Conservation (phyloP, 2,797 vertebrate species). For the Sylvilagus floridanus region DNA sequence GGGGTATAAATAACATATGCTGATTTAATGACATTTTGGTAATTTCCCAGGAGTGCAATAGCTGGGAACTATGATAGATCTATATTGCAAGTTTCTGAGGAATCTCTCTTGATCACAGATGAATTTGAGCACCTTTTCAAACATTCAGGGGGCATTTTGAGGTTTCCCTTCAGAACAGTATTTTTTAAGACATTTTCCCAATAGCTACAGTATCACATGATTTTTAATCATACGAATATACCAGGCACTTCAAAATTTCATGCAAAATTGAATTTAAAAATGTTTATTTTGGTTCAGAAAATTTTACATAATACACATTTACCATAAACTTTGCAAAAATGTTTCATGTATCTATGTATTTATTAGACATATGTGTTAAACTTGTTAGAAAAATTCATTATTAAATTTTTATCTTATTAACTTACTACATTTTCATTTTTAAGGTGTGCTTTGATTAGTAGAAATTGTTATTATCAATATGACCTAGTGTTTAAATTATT, state of each 20-base stretch:
- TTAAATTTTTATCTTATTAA: not conserved
- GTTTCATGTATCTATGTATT: not conserved
- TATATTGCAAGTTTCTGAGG: too few relatives aligned
- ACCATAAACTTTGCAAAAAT: too few relatives aligned
- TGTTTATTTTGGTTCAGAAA: too few relatives aligned
- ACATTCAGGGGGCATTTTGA: not conserved
- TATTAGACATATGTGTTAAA: not conserved
- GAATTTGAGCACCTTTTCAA: not conserved
- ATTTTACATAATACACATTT: too few relatives aligned
- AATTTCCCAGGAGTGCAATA: too few relatives aligned
- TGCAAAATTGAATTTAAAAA: too few relatives aligned
- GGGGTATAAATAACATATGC: too few relatives aligned
- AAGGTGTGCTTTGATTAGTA: not conserved
- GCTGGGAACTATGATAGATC: too few relatives aligned
- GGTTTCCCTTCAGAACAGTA: not conserved
- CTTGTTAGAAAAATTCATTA: not conserved
- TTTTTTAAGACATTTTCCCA: not conserved
- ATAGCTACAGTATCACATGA: not conserved
- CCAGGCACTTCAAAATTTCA: too few relatives aligned
- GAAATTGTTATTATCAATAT: not conserved
- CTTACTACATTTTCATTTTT: not conserved
- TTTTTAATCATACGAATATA: not conserved
- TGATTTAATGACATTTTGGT: too few relatives aligned
- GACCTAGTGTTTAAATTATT: not conserved
- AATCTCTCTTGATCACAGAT: not conserved